phyloP scores from a whole-genome alignment of 1,140 invertebrate species.

The Adoxophyes honmai region DNA sequence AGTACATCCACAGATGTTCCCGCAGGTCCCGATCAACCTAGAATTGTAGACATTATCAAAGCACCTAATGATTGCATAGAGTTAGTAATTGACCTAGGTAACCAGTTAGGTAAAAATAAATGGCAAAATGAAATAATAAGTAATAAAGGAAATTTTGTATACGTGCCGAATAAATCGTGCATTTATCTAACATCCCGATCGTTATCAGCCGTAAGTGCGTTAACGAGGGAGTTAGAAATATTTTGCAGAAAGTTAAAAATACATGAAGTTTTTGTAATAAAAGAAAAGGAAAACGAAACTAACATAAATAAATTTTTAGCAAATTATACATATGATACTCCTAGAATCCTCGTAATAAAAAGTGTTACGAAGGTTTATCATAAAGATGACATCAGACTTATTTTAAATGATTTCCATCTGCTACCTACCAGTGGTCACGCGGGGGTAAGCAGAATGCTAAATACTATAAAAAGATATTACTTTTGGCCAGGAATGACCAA shows the following conservation, averaged over 20 bases:
- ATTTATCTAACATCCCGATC: neutral
- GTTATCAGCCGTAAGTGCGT: neutral
- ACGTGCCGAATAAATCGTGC: too few relatives aligned
- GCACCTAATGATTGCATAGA: too few relatives aligned
- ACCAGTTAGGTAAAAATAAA: too few relatives aligned
- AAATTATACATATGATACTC: neutral
- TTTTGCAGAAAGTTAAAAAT: neutral
- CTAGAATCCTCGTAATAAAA: neutral
- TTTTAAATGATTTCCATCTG: slow-evolving; percentile 33
- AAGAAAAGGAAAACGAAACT: neutral
- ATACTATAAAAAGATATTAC: slow-evolving; percentile 30
- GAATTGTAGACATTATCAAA: neutral
- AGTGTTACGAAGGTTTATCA: neutral
- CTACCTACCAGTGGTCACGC: slow-evolving; percentile 31
- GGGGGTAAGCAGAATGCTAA: slow-evolving; percentile 28
- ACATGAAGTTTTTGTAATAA: neutral
- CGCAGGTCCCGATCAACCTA: neutral
- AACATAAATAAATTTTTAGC: neutral
- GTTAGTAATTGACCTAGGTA: too few relatives aligned
- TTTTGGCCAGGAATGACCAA: slow-evolving; percentile 22
- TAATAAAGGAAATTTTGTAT: too few relatives aligned
- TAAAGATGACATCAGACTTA: slow-evolving; percentile 20
- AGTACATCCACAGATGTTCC: neutral
- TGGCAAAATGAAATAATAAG: too few relatives aligned
- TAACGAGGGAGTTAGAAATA: slow-evolving; percentile 8